A percentile compares a stretch with the other conserved stretches of the same genome.
phyloP scores from a whole-genome alignment of 1,140 invertebrate genomes.

The Pseudachorutes palmiensis region DNA sequence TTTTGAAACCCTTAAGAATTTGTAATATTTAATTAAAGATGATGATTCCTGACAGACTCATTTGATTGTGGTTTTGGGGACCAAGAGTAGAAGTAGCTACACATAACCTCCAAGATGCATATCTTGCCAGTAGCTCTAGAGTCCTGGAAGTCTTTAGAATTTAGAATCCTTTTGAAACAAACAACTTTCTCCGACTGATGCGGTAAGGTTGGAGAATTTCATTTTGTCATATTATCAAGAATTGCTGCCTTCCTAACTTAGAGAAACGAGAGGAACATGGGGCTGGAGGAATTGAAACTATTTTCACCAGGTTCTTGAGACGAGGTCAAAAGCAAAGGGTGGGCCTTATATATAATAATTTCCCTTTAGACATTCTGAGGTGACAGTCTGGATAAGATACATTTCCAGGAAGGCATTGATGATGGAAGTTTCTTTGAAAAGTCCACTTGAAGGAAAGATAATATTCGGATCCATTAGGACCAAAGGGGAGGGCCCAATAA shows the following conservation, averaged over 20 bases:
- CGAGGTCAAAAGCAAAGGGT: too few relatives aligned
- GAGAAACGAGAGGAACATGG: too few relatives aligned
- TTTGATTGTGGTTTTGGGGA: slow-evolving; percentile 19
- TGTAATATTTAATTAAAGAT: slow-evolving; percentile 10
- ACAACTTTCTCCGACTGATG: too few relatives aligned
- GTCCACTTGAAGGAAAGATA: neutral
- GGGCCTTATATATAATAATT: too few relatives aligned
- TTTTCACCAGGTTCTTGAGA: too few relatives aligned
- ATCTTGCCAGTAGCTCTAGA: neutral
- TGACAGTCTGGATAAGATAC: too few relatives aligned
- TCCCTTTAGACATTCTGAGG: too few relatives aligned
- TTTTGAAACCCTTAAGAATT: neutral
- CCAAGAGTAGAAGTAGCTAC: neutral
- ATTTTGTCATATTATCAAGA: too few relatives aligned
- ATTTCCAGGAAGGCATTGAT: neutral
- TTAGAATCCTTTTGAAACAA: too few relatives aligned
- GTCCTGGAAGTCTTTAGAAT: neutral
- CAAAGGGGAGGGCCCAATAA: neutral
- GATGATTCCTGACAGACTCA: slow-evolving; percentile 14
- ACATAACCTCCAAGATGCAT: neutral
- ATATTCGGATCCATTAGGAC: neutral
- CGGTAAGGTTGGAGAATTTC: too few relatives aligned
- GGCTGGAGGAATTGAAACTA: too few relatives aligned
- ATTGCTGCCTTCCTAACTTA: too few relatives aligned
- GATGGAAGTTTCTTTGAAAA: neutral